Evolutionary conservation across 2,797 vertebrate genomes (phyloP).

Genomic region (Sylvilagus floridanus): DNA sequence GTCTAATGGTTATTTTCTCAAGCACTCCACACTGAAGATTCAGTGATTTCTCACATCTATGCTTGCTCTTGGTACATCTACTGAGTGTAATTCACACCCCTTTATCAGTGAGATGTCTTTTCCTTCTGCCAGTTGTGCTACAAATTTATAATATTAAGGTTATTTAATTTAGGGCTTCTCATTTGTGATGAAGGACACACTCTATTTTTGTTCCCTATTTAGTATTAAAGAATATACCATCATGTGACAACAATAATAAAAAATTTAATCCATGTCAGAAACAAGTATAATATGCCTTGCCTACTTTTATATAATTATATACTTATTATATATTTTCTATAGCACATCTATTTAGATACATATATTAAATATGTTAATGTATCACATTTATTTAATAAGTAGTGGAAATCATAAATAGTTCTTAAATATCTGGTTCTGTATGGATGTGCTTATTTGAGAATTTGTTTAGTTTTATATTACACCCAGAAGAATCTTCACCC

Average conservation of each 20-base stretch:
- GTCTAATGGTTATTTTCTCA: not conserved
- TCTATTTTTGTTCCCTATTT: not conserved
- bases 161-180: not conserved
- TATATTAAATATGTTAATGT: conserved; percentile 51
- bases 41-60: not conserved
- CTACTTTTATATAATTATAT: conserved; percentile 64
- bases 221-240: not conserved
- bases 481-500: not conserved
- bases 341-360: not conserved
- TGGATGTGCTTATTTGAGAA: conserved; percentile 44
- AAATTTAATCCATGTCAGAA: conserved; percentile 1
- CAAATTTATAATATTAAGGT: not conserved
- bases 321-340: conserved; percentile 75
- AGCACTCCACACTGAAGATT: not conserved
- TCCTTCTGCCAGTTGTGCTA: not conserved
- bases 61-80: not conserved
- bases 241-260: not conserved
- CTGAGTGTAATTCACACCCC: not conserved
- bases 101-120: not conserved
- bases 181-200: not conserved
- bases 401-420: conserved; percentile 72
- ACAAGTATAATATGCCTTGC: conserved; percentile 66
- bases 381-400: conserved; percentile 67
- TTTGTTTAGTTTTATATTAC: conserved; percentile 39
- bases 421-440: conserved; percentile 30